A percentile compares a stretch with the other conserved stretches of the same genome.
These are phyloP conservation scores for Pseudomyrmex gracilis DNA, from an alignment of 1,140 invertebrate species.

Conservation along the genomic window DNA sequence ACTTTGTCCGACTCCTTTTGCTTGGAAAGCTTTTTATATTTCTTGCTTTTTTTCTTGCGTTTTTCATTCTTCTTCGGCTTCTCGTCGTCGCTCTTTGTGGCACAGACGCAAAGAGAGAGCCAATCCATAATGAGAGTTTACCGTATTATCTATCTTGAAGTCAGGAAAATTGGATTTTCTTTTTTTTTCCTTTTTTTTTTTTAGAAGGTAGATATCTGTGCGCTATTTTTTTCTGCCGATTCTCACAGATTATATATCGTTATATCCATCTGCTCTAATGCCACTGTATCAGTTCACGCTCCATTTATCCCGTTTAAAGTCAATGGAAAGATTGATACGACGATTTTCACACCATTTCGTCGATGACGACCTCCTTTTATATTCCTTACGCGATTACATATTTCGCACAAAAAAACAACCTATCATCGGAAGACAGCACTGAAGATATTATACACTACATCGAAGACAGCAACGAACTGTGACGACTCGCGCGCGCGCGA, in stretches of 20 bases:
- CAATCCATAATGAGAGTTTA: constrained; percentile 54
- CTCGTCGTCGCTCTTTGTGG: constrained; percentile 33
- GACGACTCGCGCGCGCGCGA: constrained; percentile 37
- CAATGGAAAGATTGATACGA: constrained; percentile 34
- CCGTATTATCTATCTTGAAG: too few species aligned
- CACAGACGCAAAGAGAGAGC: constrained; percentile 59
- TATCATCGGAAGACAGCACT: neutral
- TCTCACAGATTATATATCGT: constrained; percentile 22
- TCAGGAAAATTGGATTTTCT: neutral
- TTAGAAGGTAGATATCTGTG: too few species aligned
- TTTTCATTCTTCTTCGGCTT: constrained; percentile 22
- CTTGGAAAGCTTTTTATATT: constrained; percentile 30
- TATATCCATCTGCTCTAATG: constrained; percentile 1
- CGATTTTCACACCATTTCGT: neutral
- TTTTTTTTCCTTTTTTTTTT: too few species aligned
- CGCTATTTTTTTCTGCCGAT: neutral
- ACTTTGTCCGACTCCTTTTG: constrained; percentile 13
- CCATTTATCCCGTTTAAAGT: constrained; percentile 32
- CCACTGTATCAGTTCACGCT: neutral
- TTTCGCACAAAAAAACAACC: too few species aligned
- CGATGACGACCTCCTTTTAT: constrained; percentile 4
- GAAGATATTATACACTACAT: constrained; percentile 6
- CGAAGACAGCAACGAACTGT: constrained; percentile 31
- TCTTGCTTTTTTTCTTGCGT: constrained; percentile 29
- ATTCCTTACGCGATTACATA: neutral